Percentiles rank a stretch among this genome's conserved stretches.
Evolutionary conservation across 2,113 vertebrate species (phyloP).

Genomic region (Rhynchopsitta pachyrhyncha): DNA sequence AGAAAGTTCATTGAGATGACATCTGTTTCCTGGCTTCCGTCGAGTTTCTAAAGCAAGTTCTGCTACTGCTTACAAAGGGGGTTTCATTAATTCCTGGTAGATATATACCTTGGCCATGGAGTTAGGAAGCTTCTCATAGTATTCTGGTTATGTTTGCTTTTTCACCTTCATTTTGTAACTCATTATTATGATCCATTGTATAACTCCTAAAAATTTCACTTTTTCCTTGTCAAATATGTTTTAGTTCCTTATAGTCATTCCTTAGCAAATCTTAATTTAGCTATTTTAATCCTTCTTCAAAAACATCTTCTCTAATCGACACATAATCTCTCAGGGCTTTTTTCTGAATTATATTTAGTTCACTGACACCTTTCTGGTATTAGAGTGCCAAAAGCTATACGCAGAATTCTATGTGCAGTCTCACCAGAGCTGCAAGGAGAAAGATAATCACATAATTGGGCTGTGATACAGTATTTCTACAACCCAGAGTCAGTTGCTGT

Average conservation of each 20-base stretch:
- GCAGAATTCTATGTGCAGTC: not conserved
- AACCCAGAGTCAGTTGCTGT: not conserved
- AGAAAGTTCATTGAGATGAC: not conserved
- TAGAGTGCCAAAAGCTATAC: not conserved
- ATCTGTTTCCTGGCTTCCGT: not conserved
- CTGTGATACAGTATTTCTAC: not conserved
- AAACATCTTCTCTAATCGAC: not conserved
- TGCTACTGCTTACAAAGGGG: not conserved
- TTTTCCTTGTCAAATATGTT: not conserved
- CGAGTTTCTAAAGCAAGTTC: not conserved
- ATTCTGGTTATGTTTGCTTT: not conserved
- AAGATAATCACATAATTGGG: not conserved
- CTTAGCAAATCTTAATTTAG: not conserved
- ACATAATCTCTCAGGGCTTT: not conserved
- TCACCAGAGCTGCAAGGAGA: not conserved
- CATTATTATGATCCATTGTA: not conserved
- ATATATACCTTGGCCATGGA: not conserved
- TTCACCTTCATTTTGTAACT: not conserved
- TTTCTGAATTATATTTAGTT: not conserved
- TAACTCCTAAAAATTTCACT: not conserved
- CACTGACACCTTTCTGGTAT: not conserved
- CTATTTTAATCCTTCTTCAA: not conserved
- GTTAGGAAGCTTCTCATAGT: not conserved
- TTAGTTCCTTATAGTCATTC: not conserved
- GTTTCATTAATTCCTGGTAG: not conserved